These are phyloP conservation scores for Scatophagus argus DNA, from an alignment of 2,113 vertebrate genomes.

Conservation along the genomic window DNA sequence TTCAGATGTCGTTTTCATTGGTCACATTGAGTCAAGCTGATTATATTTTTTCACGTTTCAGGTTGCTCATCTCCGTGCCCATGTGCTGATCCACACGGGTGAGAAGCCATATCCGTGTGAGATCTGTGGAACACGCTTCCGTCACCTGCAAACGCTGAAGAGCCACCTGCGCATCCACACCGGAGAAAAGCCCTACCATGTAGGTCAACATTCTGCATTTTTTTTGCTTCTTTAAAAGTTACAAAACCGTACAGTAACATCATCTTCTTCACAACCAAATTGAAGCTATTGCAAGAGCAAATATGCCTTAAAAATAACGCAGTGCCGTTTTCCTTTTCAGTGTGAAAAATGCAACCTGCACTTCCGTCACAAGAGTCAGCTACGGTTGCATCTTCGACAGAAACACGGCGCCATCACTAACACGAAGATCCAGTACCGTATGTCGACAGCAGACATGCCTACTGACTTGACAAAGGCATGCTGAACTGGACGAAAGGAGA, in stretches of 20 bases:
- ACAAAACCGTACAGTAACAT: background rate
- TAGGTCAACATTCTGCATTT: conserved; percentile 74
- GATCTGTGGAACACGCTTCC: conserved; percentile 97
- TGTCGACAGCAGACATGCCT: conserved; percentile 88
- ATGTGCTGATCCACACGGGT: conserved; percentile 96
- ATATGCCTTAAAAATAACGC: background rate
- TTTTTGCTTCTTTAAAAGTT: background rate
- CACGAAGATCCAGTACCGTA: conserved; percentile 98
- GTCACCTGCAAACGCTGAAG: conserved; percentile 97
- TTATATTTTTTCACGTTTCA: conserved; percentile 49
- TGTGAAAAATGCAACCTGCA: conserved; percentile 99
- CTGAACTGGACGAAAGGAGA: conserved; percentile 76
- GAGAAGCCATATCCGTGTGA: conserved; percentile 99
- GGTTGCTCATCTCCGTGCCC: conserved; percentile 98
- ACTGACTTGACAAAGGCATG: conserved; percentile 92
- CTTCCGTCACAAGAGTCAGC: conserved; percentile 99
- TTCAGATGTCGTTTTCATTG: background rate
- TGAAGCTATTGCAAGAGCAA: background rate
- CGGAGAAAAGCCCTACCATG: conserved; percentile 98
- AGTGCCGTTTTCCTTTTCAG: conserved; percentile 71
- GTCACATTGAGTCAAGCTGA: background rate
- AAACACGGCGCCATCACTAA: conserved; percentile 99
- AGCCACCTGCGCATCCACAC: conserved; percentile 99
- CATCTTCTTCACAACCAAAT: too few species aligned
- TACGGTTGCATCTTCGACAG: conserved; percentile 95